Base-by-base conservation (phyloP, 2,113 vertebrate genomes). In the Tautogolabrus adspersus region DNA sequence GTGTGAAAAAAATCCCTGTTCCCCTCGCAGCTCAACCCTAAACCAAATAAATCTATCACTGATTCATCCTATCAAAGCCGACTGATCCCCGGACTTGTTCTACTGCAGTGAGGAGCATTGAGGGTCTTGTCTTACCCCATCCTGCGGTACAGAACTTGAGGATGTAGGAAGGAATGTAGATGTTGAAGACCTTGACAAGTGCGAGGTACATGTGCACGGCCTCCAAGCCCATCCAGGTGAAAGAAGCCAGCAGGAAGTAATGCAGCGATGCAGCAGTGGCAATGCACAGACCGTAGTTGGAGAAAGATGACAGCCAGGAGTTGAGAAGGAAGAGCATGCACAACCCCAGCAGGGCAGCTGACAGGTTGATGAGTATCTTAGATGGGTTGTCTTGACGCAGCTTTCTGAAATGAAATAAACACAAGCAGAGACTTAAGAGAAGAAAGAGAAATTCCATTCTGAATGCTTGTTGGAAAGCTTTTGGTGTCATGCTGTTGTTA, bases 151-250 rank as follows among this genome's bases (percentile, higher is more conserved):
- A 96, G 84, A 96, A 94, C 89, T 98, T 99, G 52, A 97, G 89
- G 58, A 96, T 95, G 83, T 96, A 98, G 34, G 94, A 94, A 1
- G 93, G 91, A 40, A 97, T 42, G 18, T 98, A 98, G 79, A 89
- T 91, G 58, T 97, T 97, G 94, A 99, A 97, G 82, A 98, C 96
- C 91, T 95, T 97, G 84, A 98, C 90, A 52, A 98, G 86, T 51
- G 95, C 92, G 6, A 97, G 88, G 88, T 98, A 97, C 94, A 97
- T 96, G 82, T 97, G 95, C 26, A 97, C 69, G 0, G 96, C 95
- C 79, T 97, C 96, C 68, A 98, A 87, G 37, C 94, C 95, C 97
- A 98, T 98, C 96, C 97, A 97, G 0, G 93, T 95, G 89, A 98
- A 97, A 30, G 97, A 94, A 1, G 94, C 94, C 9, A 98, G 79